These are phyloP conservation scores for Ips nitidus DNA, from an alignment of 1,140 invertebrate genomes.

Conservation along the genomic window DNA sequence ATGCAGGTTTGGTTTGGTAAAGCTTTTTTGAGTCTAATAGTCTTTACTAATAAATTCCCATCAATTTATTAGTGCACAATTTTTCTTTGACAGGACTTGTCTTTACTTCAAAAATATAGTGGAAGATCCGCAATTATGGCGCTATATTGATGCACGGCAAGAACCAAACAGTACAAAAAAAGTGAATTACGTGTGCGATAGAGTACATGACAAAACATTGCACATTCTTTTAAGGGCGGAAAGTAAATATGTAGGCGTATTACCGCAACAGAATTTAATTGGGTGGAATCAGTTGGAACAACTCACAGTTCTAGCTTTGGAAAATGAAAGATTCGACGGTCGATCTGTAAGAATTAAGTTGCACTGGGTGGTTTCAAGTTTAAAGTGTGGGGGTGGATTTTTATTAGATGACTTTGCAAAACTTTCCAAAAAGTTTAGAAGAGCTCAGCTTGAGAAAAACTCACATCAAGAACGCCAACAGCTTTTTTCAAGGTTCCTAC, in stretches of 20 bases:
- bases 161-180: conserved; percentile 37
- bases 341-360: conserved; percentile 26
- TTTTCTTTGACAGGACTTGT: conserved; percentile 34
- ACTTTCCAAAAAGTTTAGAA: conserved; percentile 40
- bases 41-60: background rate
- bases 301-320: conserved; percentile 42
- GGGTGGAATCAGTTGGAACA: conserved; percentile 23
- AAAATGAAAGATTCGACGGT: conserved; percentile 40
- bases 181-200: conserved; percentile 37
- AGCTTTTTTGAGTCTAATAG: no score
- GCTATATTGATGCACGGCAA: conserved; percentile 38
- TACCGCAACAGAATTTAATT: conserved; percentile 24
- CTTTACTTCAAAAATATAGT: conserved; percentile 38
- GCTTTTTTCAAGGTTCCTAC: conserved; percentile 40
- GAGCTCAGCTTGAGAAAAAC: conserved; percentile 44
- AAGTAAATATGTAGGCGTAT: conserved; percentile 22
- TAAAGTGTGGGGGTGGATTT: background rate
- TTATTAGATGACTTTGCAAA: conserved; percentile 6
- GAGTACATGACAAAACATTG: conserved; percentile 37
- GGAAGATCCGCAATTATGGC: conserved; percentile 39
- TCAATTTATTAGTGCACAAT: no score
- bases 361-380: background rate
- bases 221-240: conserved; percentile 37
- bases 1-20: no score
- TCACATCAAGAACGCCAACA: conserved; percentile 31